Evolutionary conservation across 2,797 vertebrate genomes (phyloP), one percentile per base, ranked within the genome.

Genomic region (Diplodus sargus): DNA sequence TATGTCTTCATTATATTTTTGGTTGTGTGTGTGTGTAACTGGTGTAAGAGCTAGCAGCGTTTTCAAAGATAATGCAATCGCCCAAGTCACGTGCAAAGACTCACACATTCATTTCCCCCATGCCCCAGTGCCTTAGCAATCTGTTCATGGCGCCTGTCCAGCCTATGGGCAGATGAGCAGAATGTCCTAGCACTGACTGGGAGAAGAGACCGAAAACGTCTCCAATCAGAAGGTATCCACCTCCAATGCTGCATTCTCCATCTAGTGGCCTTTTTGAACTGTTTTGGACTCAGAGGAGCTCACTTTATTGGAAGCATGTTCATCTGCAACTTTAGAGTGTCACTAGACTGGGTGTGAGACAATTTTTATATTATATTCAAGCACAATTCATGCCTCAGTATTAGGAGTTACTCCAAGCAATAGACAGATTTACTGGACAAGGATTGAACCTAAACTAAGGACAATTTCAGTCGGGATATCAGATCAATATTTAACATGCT

Each of bases 121-220:
- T 71, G 39, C 60, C 67, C 54, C 23, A 28, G 28, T 63, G 61
- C 25, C 52, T 57, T 3, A 60, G 34, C 72, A 81, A 57, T 76
- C 72, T 79, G 83, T 76, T 60, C 58, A 15, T 11, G 61, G 62
- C 49, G 22, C 54, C 60, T 30, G 48, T 62, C 56, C 54, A 42
- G 48, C 72, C 63, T 18, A 8, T 47, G 73, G 65, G 57, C n/a
- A 67, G 45, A 58, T 42, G 66, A 65, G 69, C 56, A 58, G 52
- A 69, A 61, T 22, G 18, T 13, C 45, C 18, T 77, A 67, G 16
- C 60, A 47, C 23, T 48, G 34, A 66, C 6, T 20, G 43, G 16
- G 16, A 64, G 20, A 15, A 20, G 5, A 66, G 16, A 28, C 9
- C 28, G 34, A 64, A 49, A 49, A 22, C 15, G 7, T 43, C 30